Evolutionary conservation across 1,140 invertebrate species (phyloP), one percentile per base, ranked within the genome.

Genomic region (Leptinotarsa undecemlineata): DNA sequence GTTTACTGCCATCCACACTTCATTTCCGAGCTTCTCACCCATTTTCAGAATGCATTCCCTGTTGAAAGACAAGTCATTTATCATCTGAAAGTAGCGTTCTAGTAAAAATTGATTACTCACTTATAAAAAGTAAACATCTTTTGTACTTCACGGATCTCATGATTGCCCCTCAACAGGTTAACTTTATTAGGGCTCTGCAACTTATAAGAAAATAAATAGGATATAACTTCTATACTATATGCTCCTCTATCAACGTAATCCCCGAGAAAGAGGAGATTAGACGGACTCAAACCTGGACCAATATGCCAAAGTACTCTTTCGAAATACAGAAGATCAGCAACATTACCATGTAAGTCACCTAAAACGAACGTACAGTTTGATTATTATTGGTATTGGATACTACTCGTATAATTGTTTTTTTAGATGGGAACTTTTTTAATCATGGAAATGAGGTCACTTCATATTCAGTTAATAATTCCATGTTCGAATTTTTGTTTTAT

Each of bases 1-100:
- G 83, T 94, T 94, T 4, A 93, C 86, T 3, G 89, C 87, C 74
- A 90, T 89, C 91, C 92, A 94, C 47, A 93, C 87, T 78, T 88
- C 86, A 13, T 76, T 64, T 0, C 91, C 92, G 26, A 90, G 81
- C 47, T 83, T 83, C 17, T 90, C 88, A 1, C 92, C 92, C 85
- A 92, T 93, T 84, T 93, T 93, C 0, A 79, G 81, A 15, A 88
- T 72, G 80, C 92, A 93, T 80, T 90, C 89, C 19, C 88, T 89
- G 78, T 26, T 11, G 6, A 11, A 42, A 42, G 33, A 42, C 33
- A 42, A 42, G 33, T 42, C 8, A 61, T 61, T 61, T 20, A 61
- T n/a, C 14, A 13, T n/a, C 60, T n/a, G 20, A 6, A n/a, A 61
- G 1, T 0, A n/a, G 14, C 11, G 20, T n/a, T 61, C 60, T 61